These are phyloP conservation scores for Lissocephala sabroskyi DNA, from an alignment of 2,888 invertebrate genomes.

Conservation along the genomic window DNA sequence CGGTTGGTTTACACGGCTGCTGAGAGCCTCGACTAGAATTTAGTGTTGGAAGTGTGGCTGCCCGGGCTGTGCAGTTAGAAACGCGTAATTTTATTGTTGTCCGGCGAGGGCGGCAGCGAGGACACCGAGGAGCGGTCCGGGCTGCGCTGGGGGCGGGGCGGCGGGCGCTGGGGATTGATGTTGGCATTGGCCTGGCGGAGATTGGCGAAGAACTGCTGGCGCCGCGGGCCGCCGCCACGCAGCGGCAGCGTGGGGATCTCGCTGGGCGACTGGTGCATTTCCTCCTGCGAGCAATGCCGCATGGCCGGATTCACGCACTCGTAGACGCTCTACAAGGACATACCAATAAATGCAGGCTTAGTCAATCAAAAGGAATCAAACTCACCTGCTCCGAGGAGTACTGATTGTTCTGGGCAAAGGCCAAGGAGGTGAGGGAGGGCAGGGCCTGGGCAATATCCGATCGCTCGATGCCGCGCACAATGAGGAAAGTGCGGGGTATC, in stretches of 20 bases:
- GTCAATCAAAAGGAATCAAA: no score
- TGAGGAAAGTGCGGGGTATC: slow-evolving; percentile 80
- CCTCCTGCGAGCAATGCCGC: slow-evolving; percentile 70
- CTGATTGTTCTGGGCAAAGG: slow-evolving; percentile 73
- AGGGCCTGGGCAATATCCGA: slow-evolving; percentile 76
- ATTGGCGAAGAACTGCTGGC: slow-evolving; percentile 71
- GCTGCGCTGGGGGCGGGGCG: slow-evolving; percentile 59
- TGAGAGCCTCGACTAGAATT: slow-evolving; percentile 53
- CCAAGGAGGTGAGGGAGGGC: slow-evolving; percentile 73
- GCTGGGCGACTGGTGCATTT: slow-evolving; percentile 70
- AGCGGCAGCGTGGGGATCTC: slow-evolving; percentile 72
- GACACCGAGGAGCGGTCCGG: slow-evolving; percentile 67
- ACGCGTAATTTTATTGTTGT: slow-evolving; percentile 70
- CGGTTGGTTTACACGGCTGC: no score
- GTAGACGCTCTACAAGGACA: slow-evolving; percentile 74
- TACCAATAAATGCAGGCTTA: neutral
- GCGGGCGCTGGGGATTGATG: slow-evolving; percentile 65
- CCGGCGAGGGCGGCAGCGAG: slow-evolving; percentile 68
- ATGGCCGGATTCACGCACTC: slow-evolving; percentile 76
- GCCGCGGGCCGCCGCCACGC: slow-evolving; percentile 68
- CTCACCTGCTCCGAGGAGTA: slow-evolving; percentile 72
- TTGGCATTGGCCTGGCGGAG: slow-evolving; percentile 70
- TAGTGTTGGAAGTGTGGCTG: slow-evolving; percentile 24
- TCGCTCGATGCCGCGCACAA: slow-evolving; percentile 77
- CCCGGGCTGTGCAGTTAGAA: slow-evolving; percentile 46